A percentile compares a stretch with the other conserved stretches of the same genome.
These are phyloP conservation scores for Aphidius colemani DNA, from an alignment of 2,888 invertebrate species.

Conservation along the genomic window DNA sequence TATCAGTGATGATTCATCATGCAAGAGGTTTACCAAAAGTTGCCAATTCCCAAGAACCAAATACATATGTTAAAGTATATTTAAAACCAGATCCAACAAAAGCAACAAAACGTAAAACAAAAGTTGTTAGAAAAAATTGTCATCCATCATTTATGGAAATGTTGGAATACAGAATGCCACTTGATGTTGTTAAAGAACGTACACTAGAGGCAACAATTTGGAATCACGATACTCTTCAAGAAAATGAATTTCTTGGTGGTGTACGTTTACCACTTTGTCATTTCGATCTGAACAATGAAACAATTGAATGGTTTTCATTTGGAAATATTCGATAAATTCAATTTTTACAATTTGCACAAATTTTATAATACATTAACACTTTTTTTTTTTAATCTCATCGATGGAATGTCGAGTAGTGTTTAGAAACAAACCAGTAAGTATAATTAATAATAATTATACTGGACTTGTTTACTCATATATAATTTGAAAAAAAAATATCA, in stretches of 20 bases:
- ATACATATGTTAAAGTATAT: constrained; percentile 90
- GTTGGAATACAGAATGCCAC: constrained; percentile 85
- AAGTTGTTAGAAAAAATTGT: constrained; percentile 87
- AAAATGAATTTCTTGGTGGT: constrained; percentile 94
- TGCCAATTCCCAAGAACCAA: constrained; percentile 81
- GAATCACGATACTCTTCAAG: constrained; percentile 92
- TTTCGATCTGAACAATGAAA: constrained; percentile 77
- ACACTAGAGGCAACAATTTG: constrained; percentile 91
- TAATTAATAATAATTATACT: no score
- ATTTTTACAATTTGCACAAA: neutral
- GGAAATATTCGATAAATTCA: constrained; percentile 57
- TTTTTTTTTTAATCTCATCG: neutral
- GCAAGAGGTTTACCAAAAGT: constrained; percentile 84
- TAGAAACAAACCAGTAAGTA: no score
- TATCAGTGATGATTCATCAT: constrained; percentile 87
- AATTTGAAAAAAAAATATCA: no score
- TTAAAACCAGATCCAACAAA: constrained; percentile 90
- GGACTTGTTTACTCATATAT: no score
- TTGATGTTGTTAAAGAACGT: constrained; percentile 76
- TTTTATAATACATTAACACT: neutral
- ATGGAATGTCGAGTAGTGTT: no score
- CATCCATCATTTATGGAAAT: constrained; percentile 99
- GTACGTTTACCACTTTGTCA: constrained; percentile 78
- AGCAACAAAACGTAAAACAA: constrained; percentile 94
- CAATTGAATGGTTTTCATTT: constrained; percentile 85